phyloP scores from a whole-genome alignment of 2,113 vertebrate species.

The Tapirus terrestris region DNA sequence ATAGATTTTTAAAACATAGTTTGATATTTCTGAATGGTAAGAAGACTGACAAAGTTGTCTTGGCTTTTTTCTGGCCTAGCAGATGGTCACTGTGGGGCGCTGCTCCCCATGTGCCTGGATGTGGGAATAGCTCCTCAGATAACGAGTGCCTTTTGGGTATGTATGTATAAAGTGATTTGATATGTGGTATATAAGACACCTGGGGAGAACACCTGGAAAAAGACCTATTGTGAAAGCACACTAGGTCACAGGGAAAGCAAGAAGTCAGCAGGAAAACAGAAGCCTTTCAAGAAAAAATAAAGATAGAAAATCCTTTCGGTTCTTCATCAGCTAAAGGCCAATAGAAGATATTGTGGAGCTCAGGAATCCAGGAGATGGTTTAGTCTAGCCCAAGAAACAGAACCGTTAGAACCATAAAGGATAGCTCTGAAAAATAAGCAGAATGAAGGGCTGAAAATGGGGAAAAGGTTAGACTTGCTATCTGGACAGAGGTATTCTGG shows the following conservation, averaged over 20 bases:
- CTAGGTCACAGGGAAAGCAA: not conserved
- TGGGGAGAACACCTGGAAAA: not conserved
- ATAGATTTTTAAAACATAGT: not conserved
- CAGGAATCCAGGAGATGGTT: not conserved
- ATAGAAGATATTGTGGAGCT: not conserved
- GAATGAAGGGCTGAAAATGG: not conserved
- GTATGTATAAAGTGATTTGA: not conserved
- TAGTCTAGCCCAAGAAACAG: not conserved
- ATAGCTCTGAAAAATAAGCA: not conserved
- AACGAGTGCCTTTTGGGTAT: not conserved
- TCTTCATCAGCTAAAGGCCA: not conserved
- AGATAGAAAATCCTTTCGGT: not conserved
- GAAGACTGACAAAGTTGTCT: not conserved
- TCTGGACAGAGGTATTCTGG: not conserved
- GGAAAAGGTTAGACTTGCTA: not conserved
- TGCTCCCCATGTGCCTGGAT: not conserved
- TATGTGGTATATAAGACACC: not conserved
- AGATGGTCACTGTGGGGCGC: not conserved
- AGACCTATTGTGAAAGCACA: not conserved
- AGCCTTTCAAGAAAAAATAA: conserved; percentile 15
- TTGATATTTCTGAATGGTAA: not conserved
- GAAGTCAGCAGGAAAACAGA: not conserved
- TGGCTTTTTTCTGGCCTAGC: not conserved
- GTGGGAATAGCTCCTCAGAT: not conserved
- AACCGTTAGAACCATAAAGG: not conserved